Evolutionary conservation across 2,797 vertebrate genomes (phyloP), one percentile per base, ranked within the genome.

Genomic region (Ptychadena robeensis): DNA sequence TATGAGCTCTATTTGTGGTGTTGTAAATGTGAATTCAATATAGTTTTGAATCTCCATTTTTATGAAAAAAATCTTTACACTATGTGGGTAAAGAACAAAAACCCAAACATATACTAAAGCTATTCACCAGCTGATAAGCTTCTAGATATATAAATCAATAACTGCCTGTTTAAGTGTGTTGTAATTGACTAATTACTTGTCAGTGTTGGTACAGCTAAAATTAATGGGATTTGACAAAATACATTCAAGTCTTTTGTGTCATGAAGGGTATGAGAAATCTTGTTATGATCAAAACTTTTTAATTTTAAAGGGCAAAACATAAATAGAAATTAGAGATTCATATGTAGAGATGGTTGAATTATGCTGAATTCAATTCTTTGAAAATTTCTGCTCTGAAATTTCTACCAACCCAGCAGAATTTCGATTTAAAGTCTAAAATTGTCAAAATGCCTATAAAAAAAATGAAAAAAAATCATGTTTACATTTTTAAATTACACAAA

Each of bases 11-110:
- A 5, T 70, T 28, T 70, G 5, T 38, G 34, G 3, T n/a, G 34
- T 68, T 68, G 35, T 70, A 70, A 70, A 70, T 70, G 37, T 27
- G n/a, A 37, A 38, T 38, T 68, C 9, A 68, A 38, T 38, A 35
- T 38, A 25, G 65, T 4, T 70, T 70, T 70, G 37, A 70, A 70
- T 30, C 37, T 27, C 66, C 37, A 40, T 70, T 70, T 12, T 27
- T 70, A 70, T 18, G 3, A 28, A 5, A 28, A 27, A 28, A 70
- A 70, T 44, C 37, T 27, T 18, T 53, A 70, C 25, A 4, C 14
- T 70, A 70, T 70, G 68, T 15, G 7, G 68, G 44, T n/a, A 40
- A 27, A 27, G 25, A 70, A 40, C 68, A 70, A 15, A 44, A 28
- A 61, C 18, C 59, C 12, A 4, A 25, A 27, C 28, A 28, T 28